Evolutionary conservation across 92 coral and sea anemone genomes (phyloP).

Genomic region (Paramuricea clavata): DNA sequence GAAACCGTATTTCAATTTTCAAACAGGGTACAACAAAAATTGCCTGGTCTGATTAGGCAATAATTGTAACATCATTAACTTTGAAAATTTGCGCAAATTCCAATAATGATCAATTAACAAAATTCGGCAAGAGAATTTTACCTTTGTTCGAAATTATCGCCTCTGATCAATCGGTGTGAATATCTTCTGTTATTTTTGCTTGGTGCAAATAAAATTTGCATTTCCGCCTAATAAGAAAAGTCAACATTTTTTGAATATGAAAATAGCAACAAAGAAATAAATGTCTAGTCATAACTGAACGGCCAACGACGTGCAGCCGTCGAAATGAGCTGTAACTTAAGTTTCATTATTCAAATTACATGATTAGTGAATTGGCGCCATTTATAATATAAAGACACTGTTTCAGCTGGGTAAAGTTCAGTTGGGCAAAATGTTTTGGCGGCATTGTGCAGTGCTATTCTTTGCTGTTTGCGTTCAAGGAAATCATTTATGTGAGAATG

Average conservation of each 20-base stretch:
- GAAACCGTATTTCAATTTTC: too few species aligned
- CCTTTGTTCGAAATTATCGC: too few species aligned
- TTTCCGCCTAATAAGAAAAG: background rate
- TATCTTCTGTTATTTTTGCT: too few species aligned
- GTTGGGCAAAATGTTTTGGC: background rate
- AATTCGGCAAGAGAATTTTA: too few species aligned
- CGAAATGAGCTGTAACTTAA: background rate
- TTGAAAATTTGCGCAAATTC: background rate
- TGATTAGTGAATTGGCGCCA: background rate
- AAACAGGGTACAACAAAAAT: too few species aligned
- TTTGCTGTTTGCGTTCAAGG: background rate
- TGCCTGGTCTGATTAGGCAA: too few species aligned
- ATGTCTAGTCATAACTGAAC: background rate
- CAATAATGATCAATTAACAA: background rate
- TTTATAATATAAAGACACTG: background rate
- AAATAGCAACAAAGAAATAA: background rate
- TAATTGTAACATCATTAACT: background rate
- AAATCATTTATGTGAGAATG: background rate
- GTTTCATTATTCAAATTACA: slow-evolving; percentile 3
- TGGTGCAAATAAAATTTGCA: background rate
- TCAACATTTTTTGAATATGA: background rate
- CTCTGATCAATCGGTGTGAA: too few species aligned
- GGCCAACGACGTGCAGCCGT: background rate
- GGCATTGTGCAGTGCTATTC: background rate
- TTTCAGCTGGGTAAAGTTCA: background rate